phyloP scores from a whole-genome alignment of 2,113 vertebrate genomes.

The Guaruba guarouba region DNA sequence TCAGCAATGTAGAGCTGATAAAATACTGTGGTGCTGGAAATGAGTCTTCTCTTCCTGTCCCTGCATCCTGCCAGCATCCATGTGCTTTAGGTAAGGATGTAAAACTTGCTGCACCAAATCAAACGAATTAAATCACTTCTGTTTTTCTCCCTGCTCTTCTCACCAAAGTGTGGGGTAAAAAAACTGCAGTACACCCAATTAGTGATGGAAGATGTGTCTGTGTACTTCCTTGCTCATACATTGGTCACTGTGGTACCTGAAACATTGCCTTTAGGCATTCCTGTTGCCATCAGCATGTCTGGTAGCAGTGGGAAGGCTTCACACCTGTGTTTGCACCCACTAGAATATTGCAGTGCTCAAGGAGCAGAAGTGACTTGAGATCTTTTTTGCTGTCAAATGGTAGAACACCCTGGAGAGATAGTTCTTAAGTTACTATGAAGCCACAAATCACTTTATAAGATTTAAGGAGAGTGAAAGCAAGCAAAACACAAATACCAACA shows the following conservation, averaged over 20 bases:
- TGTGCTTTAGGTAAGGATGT: neutral
- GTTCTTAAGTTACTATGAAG: neutral
- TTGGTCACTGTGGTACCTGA: neutral
- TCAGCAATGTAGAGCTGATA: neutral
- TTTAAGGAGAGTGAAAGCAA: neutral
- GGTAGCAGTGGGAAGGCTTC: neutral
- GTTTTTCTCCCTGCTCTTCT: neutral
- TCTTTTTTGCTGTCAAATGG: neutral
- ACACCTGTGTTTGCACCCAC: neutral
- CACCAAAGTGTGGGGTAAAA: neutral
- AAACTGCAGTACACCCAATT: rapidly evolving
- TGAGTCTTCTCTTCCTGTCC: neutral
- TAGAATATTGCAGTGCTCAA: neutral
- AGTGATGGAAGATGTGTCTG: neutral
- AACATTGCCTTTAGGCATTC: neutral
- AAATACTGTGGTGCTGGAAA: neutral
- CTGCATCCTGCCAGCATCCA: neutral
- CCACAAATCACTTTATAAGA: neutral
- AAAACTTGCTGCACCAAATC: neutral
- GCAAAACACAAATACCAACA: neutral
- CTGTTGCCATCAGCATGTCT: neutral
- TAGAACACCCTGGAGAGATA: neutral
- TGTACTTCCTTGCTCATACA: rapidly evolving
- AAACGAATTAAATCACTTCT: neutral
- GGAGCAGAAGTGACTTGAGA: neutral